Base-by-base conservation (phyloP, 2,888 invertebrate genomes). In the Pardosa pseudoannulata region DNA sequence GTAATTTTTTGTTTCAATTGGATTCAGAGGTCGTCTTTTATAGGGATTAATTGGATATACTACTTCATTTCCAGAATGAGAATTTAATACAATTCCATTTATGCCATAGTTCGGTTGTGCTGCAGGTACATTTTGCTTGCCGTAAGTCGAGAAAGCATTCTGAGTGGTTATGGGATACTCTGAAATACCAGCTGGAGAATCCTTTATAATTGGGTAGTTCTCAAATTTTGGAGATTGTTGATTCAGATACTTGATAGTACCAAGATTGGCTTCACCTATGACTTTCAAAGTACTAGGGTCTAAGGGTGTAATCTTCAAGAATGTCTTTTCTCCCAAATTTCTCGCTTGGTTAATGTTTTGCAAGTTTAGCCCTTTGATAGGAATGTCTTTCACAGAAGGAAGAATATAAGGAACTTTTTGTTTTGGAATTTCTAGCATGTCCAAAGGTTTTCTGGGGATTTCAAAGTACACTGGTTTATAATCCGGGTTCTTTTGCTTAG, bases 401-500 rank as follows among this genome's bases (percentile, higher is more conserved):
- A 72, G 31, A 62, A 73, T 56, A 56, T 73, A 85, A 28, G 78
- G 72, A n/a, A 62, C 68, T 29, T 28, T 16, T 32, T 73, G 64
- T 11, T 31, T 65, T 0, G 86, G 70, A 64, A 74, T 64, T 62
- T 87, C 87, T n/a, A 71, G 65, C 2, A 80, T 23, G 16, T 87
- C 75, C 7, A 76, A 31, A 29, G 80, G 87, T 16, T 80, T 87
- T 27, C 76, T 71, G 1, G 87, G 87, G 27, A 31, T 11, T 76
- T 80, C 87, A 1, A 75, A 9, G 28, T 87, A 87, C 1, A 87
- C 50, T 7, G 80, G 87, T 39, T 86, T 86, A 7, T 74, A 71
- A 27, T 75, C 73, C 9, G 70, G 13, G 6, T 71, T 64, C 27
- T 23, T 27, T 41, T 74, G 23, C 11, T 39, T 31, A 0, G 79